Evolutionary conservation across 2,797 vertebrate genomes (phyloP).

Genomic region (Thripadectes ignobilis): DNA sequence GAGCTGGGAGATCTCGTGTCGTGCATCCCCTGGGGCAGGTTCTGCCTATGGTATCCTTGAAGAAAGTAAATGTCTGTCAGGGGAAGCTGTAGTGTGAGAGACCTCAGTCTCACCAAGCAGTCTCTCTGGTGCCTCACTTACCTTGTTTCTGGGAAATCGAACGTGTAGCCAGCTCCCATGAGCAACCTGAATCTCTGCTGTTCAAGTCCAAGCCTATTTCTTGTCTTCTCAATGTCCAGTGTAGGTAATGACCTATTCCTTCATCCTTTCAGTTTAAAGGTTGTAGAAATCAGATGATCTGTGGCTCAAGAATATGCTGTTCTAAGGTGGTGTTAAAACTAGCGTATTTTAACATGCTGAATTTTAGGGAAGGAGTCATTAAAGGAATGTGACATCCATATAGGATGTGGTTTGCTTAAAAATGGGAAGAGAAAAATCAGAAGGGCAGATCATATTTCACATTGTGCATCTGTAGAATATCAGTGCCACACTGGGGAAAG

Average conservation of each 20-base stretch:
- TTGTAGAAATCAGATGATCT: background rate
- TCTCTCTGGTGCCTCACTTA: background rate
- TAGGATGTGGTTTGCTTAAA: constrained; percentile 4
- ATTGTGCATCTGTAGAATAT: constrained; percentile 20
- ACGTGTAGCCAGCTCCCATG: background rate
- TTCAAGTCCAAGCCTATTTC: background rate
- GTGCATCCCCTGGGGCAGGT: background rate
- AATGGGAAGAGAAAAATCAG: background rate
- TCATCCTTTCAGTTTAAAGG: background rate
- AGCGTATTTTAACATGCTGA: background rate
- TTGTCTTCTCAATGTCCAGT: accelerated
- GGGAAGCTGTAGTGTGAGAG: background rate
- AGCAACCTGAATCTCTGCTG: background rate
- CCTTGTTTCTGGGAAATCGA: background rate
- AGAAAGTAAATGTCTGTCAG: background rate
- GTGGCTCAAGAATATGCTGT: background rate
- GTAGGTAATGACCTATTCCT: background rate
- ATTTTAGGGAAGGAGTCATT: background rate
- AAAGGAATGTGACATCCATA: constrained; percentile 8
- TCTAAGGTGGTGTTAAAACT: background rate
- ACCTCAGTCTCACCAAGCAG: background rate
- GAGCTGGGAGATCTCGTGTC: background rate
- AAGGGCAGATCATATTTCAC: constrained; percentile 16
- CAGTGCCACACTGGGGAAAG: background rate
- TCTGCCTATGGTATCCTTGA: background rate